phyloP scores from a whole-genome alignment of 2,113 vertebrate species.

The Onychostruthus taczanowskii region DNA sequence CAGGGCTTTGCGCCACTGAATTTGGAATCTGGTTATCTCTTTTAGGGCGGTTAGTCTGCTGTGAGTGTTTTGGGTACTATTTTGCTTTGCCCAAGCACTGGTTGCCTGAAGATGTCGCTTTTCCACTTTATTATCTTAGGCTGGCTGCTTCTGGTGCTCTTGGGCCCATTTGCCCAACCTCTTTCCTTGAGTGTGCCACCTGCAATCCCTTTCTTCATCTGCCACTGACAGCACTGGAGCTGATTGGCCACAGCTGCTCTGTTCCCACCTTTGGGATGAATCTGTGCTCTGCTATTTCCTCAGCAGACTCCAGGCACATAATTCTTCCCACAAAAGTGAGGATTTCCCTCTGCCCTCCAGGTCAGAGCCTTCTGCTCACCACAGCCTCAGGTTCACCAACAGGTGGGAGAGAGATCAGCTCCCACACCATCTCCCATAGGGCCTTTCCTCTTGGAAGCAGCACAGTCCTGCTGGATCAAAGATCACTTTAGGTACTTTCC shows the following conservation, averaged over 20 bases:
- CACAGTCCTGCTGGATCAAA: not conserved
- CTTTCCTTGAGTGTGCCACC: not conserved
- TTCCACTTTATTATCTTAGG: not conserved
- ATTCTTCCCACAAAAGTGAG: not conserved
- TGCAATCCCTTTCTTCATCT: not conserved
- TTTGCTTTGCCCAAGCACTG: not conserved
- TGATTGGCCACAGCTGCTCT: not conserved
- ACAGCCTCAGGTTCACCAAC: not conserved
- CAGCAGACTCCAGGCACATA: not conserved
- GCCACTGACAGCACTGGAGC: not conserved
- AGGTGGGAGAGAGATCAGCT: not conserved
- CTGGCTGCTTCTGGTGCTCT: not conserved
- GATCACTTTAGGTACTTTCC: not conserved
- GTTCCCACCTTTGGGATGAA: not conserved
- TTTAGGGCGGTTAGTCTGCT: not conserved
- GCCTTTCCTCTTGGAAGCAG: not conserved
- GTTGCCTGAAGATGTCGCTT: not conserved
- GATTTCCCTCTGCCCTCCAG: not conserved
- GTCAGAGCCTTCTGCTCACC: not conserved
- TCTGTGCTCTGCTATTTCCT: not conserved
- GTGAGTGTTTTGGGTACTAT: not conserved
- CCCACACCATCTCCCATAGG: not conserved
- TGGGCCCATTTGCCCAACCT: not conserved
- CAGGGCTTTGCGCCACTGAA: not conserved
- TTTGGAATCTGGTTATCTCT: not conserved